These are phyloP conservation scores for Oreochromis spilurus DNA, from an alignment of 2,113 vertebrate species.

Conservation along the genomic window DNA sequence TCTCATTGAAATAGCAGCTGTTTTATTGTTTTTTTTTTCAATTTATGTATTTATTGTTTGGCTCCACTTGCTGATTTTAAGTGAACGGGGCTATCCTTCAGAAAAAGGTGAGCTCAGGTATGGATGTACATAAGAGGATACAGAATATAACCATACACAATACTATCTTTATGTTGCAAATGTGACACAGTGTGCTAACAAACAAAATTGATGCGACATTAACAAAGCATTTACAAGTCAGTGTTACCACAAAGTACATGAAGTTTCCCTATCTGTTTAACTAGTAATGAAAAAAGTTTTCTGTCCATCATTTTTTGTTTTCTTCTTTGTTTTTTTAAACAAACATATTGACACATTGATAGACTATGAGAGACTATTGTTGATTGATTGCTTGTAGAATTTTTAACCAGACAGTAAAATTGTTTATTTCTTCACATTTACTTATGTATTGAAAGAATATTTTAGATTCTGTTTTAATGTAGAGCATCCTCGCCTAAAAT, in stretches of 20 bases:
- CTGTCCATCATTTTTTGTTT: neutral
- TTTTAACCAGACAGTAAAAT: neutral
- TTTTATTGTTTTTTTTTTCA: neutral
- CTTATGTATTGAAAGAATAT: neutral
- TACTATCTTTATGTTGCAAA: neutral
- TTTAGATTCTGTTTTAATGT: neutral
- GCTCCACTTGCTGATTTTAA: neutral
- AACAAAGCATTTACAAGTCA: neutral
- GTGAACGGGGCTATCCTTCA: neutral
- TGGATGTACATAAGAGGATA: neutral
- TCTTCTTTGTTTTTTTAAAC: neutral
- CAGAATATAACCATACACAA: neutral
- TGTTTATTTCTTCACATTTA: neutral
- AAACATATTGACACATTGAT: accelerated
- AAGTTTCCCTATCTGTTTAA: neutral
- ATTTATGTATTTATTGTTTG: neutral
- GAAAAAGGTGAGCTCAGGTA: neutral
- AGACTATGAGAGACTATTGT: neutral
- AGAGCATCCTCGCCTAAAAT: neutral
- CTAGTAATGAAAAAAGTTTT: neutral
- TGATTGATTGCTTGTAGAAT: neutral
- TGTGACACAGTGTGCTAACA: neutral
- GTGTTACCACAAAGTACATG: neutral
- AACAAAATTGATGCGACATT: neutral
- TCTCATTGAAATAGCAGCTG: neutral